Conservation (phyloP, 64 coral and sea anemone genomes). For the Platygyra sinensis region DNA sequence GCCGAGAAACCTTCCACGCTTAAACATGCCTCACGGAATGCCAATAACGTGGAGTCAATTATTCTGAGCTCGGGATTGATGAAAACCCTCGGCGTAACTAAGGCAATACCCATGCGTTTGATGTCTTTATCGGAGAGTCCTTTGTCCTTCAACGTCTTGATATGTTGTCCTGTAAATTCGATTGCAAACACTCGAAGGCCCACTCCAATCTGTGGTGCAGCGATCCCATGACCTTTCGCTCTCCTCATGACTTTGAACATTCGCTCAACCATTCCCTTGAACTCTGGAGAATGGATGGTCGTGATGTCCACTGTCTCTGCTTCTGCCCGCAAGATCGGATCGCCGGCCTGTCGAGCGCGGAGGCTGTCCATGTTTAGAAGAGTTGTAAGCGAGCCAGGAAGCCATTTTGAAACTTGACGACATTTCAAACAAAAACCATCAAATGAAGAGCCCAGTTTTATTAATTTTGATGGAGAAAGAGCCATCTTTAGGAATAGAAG, state of each 20-base stretch:
- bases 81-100: conserved; percentile 81
- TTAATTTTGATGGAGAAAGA: not conserved
- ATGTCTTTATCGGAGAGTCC: conserved; percentile 87
- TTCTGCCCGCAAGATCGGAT: conserved; percentile 77
- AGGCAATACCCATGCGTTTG: conserved; percentile 75
- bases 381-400: conserved; percentile 22
- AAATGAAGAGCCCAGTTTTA: not conserved
- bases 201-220: conserved; percentile 95
- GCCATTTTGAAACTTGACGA: conserved; percentile 41
- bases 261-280: conserved; percentile 81
- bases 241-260: conserved; percentile 93
- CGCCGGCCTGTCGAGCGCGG: conserved; percentile 89
- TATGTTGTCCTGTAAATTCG: conserved; percentile 86
- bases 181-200: conserved; percentile 90
- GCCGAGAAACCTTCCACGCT: conserved; percentile 93
- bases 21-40: conserved; percentile 91
- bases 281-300: conserved; percentile 87
- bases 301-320: conserved; percentile 76
- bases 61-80: conserved; percentile 85
- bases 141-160: conserved; percentile 83
- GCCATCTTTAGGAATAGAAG: too few relatives aligned
- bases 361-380: conserved; percentile 47
- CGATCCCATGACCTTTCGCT: conserved; percentile 74
- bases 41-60: conserved; percentile 76
- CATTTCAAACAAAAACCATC: not conserved